A percentile compares a stretch with the other conserved stretches of the same genome.
phyloP scores from a whole-genome alignment of 2,888 invertebrate species.

The Xestobium rufovillosum region DNA sequence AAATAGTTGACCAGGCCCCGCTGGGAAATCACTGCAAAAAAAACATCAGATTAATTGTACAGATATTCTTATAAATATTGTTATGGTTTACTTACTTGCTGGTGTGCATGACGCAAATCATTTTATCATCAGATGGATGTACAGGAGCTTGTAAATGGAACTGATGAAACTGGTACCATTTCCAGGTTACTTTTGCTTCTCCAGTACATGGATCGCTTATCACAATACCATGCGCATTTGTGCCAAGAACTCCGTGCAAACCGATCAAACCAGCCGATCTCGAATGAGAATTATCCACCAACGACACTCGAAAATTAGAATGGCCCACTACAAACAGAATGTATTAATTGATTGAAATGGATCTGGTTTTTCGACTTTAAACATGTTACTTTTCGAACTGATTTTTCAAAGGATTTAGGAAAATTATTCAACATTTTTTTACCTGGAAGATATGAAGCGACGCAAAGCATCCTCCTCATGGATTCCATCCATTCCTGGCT shows the following conservation, averaged over 20 bases:
- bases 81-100: slow-evolving; percentile 44
- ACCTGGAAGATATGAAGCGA: slow-evolving; percentile 40
- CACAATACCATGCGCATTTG: slow-evolving; percentile 49
- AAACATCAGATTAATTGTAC: slow-evolving; percentile 2
- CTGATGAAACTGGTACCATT: slow-evolving; percentile 55
- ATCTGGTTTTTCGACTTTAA: neutral
- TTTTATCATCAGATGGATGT: slow-evolving; percentile 48
- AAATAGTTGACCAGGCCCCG: slow-evolving; percentile 48
- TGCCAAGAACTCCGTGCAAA: slow-evolving; percentile 51
- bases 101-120: slow-evolving; percentile 54
- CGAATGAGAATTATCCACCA: slow-evolving; percentile 57
- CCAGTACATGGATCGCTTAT: slow-evolving; percentile 49
- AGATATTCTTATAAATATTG: slow-evolving; percentile 3
- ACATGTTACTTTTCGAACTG: neutral
- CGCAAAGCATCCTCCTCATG: slow-evolving; percentile 48
- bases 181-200: slow-evolving; percentile 46
- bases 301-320: slow-evolving; percentile 52
- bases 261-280: slow-evolving; percentile 53
- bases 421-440: slow-evolving; percentile 5
- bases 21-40: slow-evolving; percentile 43
- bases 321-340: slow-evolving; percentile 37
- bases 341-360: neutral
- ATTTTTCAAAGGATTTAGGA: neutral
- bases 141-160: slow-evolving; percentile 48
- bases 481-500: slow-evolving; percentile 64